A percentile compares a stretch with the other conserved stretches of the same genome.
Evolutionary conservation across 2,888 invertebrate species (phyloP).

Genomic region (Polietes domitor): DNA sequence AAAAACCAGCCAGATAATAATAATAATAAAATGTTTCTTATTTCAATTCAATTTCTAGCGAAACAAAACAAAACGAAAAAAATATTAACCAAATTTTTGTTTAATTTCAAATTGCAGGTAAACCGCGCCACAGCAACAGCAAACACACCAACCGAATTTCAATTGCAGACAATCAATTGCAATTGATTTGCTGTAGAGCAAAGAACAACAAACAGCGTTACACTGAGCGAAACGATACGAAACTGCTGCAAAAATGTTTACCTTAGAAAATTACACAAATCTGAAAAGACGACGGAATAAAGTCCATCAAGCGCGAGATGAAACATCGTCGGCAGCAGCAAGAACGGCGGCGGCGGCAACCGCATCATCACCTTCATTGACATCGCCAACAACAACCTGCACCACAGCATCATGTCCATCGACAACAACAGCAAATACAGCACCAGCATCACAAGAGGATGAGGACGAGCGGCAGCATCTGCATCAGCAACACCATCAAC

Average conservation of each 20-base stretch:
- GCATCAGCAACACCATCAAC: neutral
- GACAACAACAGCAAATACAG: slow-evolving; percentile 31
- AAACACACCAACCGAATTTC: neutral
- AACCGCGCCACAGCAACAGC: slow-evolving; percentile 1
- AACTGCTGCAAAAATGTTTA: slow-evolving; percentile 54
- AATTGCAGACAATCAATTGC: slow-evolving; percentile 16
- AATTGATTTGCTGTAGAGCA: slow-evolving; percentile 23
- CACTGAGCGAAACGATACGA: slow-evolving; percentile 9
- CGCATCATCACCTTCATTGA: slow-evolving; percentile 24
- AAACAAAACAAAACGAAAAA: no score
- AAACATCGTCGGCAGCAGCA: slow-evolving; percentile 34
- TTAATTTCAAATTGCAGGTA: slow-evolving; percentile 58
- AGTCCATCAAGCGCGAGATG: slow-evolving; percentile 25
- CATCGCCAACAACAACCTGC: slow-evolving; percentile 30
- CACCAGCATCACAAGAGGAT: slow-evolving; percentile 1
- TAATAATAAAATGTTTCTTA: slow-evolving; percentile 24
- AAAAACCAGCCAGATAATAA: neutral
- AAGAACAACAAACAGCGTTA: slow-evolving; percentile 1
- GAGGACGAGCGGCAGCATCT: neutral
- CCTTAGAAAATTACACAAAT: slow-evolving; percentile 54
- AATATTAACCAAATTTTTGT: slow-evolving; percentile 29
- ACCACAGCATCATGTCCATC: slow-evolving; percentile 2
- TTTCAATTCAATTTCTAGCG: slow-evolving; percentile 7
- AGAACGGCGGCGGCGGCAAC: slow-evolving; percentile 36
- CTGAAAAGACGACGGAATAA: slow-evolving; percentile 53